Conservation (phyloP, 2,113 vertebrate species). For the Elephantulus edwardii region DNA sequence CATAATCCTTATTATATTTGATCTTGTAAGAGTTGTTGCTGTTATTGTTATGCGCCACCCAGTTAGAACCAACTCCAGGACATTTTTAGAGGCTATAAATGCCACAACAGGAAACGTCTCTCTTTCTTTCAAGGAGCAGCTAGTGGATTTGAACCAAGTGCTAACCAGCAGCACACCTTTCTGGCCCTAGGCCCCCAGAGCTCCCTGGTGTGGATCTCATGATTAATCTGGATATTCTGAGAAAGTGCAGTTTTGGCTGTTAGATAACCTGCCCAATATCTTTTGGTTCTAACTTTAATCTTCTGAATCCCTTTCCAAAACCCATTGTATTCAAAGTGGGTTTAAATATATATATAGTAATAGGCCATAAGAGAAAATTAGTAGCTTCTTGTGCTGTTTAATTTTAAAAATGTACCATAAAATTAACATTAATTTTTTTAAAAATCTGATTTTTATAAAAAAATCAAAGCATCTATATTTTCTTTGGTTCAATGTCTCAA, state of each 20-base stretch:
- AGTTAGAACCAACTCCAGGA: no score
- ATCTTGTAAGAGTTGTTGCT: not conserved
- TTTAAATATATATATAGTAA: not conserved
- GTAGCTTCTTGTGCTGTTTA: not conserved
- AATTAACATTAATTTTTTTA: not conserved
- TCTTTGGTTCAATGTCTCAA: constrained; percentile 6
- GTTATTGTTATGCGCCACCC: no score
- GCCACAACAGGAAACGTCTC: no score
- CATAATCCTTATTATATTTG: not conserved
- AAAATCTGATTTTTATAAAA: constrained; percentile 14
- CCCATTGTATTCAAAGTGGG: not conserved
- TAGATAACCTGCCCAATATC: not conserved
- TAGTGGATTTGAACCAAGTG: no score
- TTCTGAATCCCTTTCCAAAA: not conserved
- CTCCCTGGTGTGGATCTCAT: not conserved
- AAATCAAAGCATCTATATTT: not conserved
- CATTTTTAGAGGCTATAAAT: no score
- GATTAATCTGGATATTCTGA: not conserved
- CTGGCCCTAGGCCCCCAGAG: no score
- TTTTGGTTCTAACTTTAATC: not conserved
- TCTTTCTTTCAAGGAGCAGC: no score
- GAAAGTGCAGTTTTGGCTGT: not conserved
- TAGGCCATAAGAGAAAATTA: constrained; percentile 14
- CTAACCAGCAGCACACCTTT: no score
- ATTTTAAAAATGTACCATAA: not conserved